Evolutionary conservation across 2,113 vertebrate species (phyloP).

Genomic region (Conger conger): DNA sequence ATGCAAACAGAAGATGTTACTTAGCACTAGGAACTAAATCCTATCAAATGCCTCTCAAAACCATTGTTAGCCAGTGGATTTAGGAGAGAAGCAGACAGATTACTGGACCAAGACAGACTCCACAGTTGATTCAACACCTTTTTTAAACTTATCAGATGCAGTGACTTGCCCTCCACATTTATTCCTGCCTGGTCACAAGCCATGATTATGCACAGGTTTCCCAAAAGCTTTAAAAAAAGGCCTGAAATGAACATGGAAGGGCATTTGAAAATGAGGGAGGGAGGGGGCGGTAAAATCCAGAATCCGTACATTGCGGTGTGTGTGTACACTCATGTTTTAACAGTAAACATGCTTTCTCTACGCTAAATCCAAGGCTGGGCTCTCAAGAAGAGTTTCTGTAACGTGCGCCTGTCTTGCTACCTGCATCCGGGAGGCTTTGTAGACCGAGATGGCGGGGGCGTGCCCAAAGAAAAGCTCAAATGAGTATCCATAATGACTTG

Average conservation of each 20-base stretch:
- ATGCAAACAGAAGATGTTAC: conserved; percentile 35
- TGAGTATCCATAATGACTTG: conserved; percentile 17
- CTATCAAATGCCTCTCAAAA: conserved; percentile 52
- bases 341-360: conserved; percentile 23
- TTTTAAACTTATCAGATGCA: conserved; percentile 58
- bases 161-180: conserved; percentile 53
- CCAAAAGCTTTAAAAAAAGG: conserved; percentile 45
- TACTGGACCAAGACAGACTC: conserved; percentile 66
- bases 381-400: conserved; percentile 1
- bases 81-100: conserved; percentile 61
- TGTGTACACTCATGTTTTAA: conserved; percentile 14
- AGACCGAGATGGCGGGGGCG: conserved; percentile 20
- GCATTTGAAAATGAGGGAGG: conserved; percentile 11
- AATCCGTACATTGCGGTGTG: not conserved
- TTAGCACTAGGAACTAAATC: conserved; percentile 49
- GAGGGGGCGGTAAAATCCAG: not conserved
- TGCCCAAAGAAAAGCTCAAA: not conserved
- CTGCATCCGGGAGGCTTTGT: not conserved
- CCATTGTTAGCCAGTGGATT: conserved; percentile 60
- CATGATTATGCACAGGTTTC: conserved; percentile 34
- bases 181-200: conserved; percentile 44
- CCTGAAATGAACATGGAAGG: conserved; percentile 43
- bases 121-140: conserved; percentile 59
- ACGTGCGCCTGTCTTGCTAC: not conserved
- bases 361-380: conserved; percentile 22